phyloP scores from a whole-genome alignment of 2,888 invertebrate species.

The Hipparchia sbordonii region DNA sequence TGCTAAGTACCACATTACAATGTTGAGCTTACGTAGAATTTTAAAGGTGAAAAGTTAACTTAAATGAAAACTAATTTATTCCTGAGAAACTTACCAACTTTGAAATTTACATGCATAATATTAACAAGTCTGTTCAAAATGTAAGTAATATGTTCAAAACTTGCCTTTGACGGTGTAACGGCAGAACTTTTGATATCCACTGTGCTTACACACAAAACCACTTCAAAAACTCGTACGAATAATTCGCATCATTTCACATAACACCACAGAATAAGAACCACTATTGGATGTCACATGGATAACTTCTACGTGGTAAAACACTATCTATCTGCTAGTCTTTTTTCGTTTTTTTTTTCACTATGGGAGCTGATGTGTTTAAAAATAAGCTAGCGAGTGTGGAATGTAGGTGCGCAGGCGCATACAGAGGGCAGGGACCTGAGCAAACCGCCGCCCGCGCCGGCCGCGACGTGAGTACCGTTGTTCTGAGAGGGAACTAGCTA shows the following conservation, averaged over 20 bases:
- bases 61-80: neutral
- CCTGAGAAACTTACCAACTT: neutral
- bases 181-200: constrained; percentile 39
- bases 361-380: constrained; percentile 24
- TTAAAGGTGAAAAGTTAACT: neutral
- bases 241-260: constrained; percentile 37
- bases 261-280: constrained; percentile 27
- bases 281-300: neutral
- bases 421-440: constrained; percentile 75
- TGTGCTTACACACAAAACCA: constrained; percentile 51
- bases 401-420: constrained; percentile 52
- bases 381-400: constrained; percentile 25
- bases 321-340: neutral
- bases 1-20: neutral
- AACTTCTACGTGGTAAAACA: neutral
- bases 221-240: constrained; percentile 48
- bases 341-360: constrained; percentile 18
- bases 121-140: constrained; percentile 59
- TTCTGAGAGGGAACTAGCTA: constrained; percentile 45
- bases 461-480: constrained; percentile 71
- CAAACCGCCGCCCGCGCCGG: constrained; percentile 59
- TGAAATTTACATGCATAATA: constrained; percentile 56
- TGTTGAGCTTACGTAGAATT: neutral
- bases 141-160: constrained; percentile 47
- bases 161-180: constrained; percentile 53